A percentile compares a stretch with the other conserved stretches of the same genome.
Evolutionary conservation across 37 sponge, comb jelly and placozoan genomes (phyloP).

Genomic region (Agelas oroides): DNA sequence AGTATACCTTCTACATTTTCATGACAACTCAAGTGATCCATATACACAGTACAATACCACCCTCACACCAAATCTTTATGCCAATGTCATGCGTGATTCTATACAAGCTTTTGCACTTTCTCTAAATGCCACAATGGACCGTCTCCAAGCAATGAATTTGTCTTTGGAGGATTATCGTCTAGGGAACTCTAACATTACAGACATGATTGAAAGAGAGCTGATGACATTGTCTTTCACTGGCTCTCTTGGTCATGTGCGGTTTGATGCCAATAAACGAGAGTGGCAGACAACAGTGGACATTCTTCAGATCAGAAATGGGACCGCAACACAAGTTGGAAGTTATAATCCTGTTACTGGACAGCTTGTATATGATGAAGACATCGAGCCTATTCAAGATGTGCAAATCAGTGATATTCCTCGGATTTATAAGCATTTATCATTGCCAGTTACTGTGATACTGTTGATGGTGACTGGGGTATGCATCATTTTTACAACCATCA

Average conservation of each 20-base stretch:
- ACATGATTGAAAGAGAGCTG: background rate
- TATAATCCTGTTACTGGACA: background rate
- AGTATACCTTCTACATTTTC: too few species aligned
- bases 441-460: background rate
- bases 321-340: background rate
- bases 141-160: background rate
- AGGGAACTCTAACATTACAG: background rate
- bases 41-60: background rate
- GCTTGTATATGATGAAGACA: background rate
- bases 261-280: background rate
- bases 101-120: slow-evolving; percentile 21
- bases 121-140: background rate
- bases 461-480: background rate
- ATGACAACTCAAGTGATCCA: background rate
- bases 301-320: background rate
- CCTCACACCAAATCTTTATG: background rate
- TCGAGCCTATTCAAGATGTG: too few species aligned
- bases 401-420: too few species aligned
- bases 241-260: background rate
- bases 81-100: slow-evolving; percentile 1
- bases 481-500: background rate
- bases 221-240: background rate
- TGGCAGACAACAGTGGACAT: background rate
- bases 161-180: too few species aligned
- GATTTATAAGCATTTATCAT: background rate